These are phyloP conservation scores for Halichondria panicea DNA, from an alignment of 37 sponge, comb jelly and placozoan genomes.

Conservation along the genomic window DNA sequence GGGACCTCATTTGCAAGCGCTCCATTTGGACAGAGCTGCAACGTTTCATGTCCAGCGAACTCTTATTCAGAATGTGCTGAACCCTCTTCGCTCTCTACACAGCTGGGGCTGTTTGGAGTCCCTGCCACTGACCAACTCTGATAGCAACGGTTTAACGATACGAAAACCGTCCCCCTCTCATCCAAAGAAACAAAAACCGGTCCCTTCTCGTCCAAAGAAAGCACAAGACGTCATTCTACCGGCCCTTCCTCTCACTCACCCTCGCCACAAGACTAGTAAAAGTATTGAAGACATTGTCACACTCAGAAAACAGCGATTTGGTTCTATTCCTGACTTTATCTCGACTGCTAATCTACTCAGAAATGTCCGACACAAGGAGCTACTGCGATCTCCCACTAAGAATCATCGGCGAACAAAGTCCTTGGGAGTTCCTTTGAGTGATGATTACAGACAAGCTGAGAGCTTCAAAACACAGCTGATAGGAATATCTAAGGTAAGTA, in stretches of 20 bases:
- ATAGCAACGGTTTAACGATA: no score
- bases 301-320: conserved; percentile 5
- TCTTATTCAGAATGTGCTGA: conserved; percentile 8
- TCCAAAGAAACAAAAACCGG: neutral
- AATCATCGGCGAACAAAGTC: neutral
- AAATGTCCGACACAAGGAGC: conserved; percentile 1
- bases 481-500: conserved; percentile 43
- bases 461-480: conserved; percentile 61
- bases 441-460: conserved; percentile 12
- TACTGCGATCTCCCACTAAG: neutral
- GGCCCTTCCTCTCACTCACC: conserved; percentile 29
- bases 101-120: neutral
- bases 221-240: conserved; percentile 4
- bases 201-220: neutral
- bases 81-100: conserved; percentile 4
- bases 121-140: no score
- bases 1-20: conserved; percentile 31
- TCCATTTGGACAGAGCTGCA: conserved; percentile 47
- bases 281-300: conserved; percentile 8
- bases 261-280: neutral
- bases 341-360: conserved; percentile 24
- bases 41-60: conserved; percentile 37
- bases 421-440: neutral
- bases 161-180: no score
- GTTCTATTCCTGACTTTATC: conserved; percentile 37